Evolutionary conservation across 2,113 vertebrate genomes (phyloP).

Genomic region (Daphoenositta chrysoptera): DNA sequence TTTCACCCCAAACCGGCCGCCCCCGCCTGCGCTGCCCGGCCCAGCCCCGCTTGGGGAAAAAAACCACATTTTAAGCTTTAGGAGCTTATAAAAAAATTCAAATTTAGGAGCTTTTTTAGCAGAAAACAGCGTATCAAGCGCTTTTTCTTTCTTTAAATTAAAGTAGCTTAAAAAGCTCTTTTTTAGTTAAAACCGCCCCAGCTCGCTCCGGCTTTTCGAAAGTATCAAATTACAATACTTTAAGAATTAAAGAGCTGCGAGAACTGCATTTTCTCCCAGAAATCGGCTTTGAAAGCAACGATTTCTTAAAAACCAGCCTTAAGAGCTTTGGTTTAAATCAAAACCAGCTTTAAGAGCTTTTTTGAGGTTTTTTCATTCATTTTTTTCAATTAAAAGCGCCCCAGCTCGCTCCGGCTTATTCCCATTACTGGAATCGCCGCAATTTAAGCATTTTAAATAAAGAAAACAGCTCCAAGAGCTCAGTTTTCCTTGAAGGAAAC

Average conservation of each 20-base stretch:
- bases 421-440: background rate
- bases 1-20: background rate
- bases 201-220: background rate
- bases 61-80: background rate
- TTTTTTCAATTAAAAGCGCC: background rate
- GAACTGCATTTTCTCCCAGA: background rate
- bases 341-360: background rate
- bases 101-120: background rate
- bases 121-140: background rate
- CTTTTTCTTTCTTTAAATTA: background rate
- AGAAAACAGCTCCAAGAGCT: background rate
- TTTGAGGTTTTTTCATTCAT: background rate
- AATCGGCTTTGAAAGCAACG: background rate
- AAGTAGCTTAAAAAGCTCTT: background rate
- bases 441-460: background rate
- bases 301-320: background rate
- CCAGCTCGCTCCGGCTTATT: background rate
- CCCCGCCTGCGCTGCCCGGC: background rate
- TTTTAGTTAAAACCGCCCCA: background rate
- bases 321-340: background rate
- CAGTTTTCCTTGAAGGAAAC: background rate
- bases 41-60: background rate
- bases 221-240: accelerated
- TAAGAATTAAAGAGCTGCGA: background rate
- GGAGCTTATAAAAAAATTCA: background rate